Conservation (phyloP, 2,113 vertebrate genomes). For the Hemibagrus wyckioides region DNA sequence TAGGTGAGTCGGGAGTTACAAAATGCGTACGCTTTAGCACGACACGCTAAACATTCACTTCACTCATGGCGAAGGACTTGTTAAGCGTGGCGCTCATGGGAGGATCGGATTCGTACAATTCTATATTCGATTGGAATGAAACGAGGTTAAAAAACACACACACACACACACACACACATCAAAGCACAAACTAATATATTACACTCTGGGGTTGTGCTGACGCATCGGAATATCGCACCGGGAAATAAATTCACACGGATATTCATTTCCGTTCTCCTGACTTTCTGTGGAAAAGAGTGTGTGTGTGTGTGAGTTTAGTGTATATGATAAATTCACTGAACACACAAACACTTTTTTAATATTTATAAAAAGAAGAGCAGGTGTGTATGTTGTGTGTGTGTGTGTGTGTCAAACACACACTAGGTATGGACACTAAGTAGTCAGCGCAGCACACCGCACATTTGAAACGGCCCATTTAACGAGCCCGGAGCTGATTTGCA, state of each 20-base stretch:
- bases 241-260: constrained; percentile 22
- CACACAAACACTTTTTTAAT: not conserved
- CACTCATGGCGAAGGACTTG: not conserved
- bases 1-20: not conserved
- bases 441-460: constrained; percentile 77
- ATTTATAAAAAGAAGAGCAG: not conserved
- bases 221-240: constrained; percentile 20
- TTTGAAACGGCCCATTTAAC: constrained; percentile 91
- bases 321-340: not conserved
- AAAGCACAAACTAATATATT: constrained; percentile 1
- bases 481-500: constrained; percentile 87
- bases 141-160: not conserved
- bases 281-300: constrained; percentile 4
- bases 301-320: constrained; percentile 2
- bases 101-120: not conserved
- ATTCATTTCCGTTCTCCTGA: constrained; percentile 53
- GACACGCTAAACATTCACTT: not conserved
- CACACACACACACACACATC: too few species aligned
- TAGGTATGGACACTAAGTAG: constrained; percentile 84
- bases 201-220: constrained; percentile 42
- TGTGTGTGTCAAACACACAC: constrained; percentile 70
- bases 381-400: constrained; percentile 28
- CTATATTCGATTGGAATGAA: not conserved
- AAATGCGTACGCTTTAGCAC: not conserved
- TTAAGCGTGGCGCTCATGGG: not conserved